Conservation (phyloP, 2,888 invertebrate species). For the Ramazzottius varieornatus region DNA sequence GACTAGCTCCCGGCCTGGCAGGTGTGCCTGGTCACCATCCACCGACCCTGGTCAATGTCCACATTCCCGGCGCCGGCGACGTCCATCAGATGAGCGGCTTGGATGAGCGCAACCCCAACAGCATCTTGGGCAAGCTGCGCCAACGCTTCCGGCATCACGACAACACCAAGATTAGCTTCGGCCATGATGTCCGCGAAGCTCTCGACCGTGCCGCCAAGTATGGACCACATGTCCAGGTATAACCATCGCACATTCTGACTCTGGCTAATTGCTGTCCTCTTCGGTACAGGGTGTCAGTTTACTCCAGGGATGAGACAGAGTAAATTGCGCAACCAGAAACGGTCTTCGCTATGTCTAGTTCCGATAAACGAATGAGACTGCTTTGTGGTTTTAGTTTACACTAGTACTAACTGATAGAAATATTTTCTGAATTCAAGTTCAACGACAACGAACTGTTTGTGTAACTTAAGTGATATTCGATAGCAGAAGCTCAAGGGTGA, state of each 20-base stretch:
- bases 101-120: neutral
- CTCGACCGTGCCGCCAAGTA: neutral
- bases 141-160: neutral
- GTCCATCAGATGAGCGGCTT: neutral
- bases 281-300: too few species aligned
- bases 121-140: neutral
- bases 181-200: neutral
- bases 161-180: neutral
- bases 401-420: too few species aligned
- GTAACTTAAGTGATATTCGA: too few species aligned
- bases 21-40: neutral
- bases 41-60: neutral
- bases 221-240: constrained; percentile 2
- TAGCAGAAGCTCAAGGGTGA: too few species aligned
- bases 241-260: neutral
- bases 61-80: neutral
- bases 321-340: too few species aligned
- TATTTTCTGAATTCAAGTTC: too few species aligned
- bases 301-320: too few species aligned
- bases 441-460: too few species aligned
- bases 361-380: too few species aligned
- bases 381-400: too few species aligned
- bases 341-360: too few species aligned
- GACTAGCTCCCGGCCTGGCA: neutral
- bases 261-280: too few species aligned